Base-by-base conservation (phyloP, 1,140 invertebrate species). In the Drosophila trapezifrons region DNA sequence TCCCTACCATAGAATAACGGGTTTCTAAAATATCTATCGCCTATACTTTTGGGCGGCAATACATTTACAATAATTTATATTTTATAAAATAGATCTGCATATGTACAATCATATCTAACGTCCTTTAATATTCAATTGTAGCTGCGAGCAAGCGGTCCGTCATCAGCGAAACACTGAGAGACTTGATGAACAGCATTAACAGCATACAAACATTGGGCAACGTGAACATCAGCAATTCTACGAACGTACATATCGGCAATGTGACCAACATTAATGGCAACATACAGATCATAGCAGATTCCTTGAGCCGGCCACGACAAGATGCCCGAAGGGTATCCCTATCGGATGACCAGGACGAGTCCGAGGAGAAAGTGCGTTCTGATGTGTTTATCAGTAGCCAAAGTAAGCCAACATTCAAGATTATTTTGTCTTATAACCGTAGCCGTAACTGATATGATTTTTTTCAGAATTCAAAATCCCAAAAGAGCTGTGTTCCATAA, bases 221-320 rank as follows among this genome's bases (percentile, higher is more conserved):
- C 66, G 87, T 92, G 0, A 90, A 84, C 49, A 92, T 92, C 20
- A 85, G 85, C 45, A 92, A 92, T 13, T 92, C 92, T 0, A 89
- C 78, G 8, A 90, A 91, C 55, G 92, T 93, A 0, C 92, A 92
- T 60, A 85, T 93, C 15, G 92, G 92, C 29, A 93, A 93, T 70
- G 83, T 93, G 17, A 93, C 92, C 27, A 91, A 92, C 37, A 91
- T 93, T 25, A 92, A 92, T 67, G 92, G 92, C 4, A 92, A 92
- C 20, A 91, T 93, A 54, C 90, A 93, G 40, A 83, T 93, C 17
- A 92, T 89, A 17, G 74, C 84, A 7, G 80, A 89, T 7, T n/a
- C 47, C 1, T 27, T 65, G 0, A 38, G 32, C 5, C 45, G 62
- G 9, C 10, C 45, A 2, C 72, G 64, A 18, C 29, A 55, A 3